Conservation (phyloP, 2,113 vertebrate genomes). For the Gobius niger region DNA sequence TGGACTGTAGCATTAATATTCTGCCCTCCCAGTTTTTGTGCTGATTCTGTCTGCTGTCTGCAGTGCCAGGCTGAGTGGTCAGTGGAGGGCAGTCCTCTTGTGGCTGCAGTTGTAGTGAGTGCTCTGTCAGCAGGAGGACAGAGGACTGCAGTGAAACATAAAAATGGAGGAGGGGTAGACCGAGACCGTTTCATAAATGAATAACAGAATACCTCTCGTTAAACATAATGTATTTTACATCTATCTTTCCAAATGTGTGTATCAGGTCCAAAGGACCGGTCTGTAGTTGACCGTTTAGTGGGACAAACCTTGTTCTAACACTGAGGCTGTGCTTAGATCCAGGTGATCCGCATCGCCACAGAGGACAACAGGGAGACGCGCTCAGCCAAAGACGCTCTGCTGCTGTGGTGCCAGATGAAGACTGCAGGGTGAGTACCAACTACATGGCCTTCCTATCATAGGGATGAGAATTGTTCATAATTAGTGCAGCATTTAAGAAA, state of each 20-base stretch:
- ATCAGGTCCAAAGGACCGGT: not conserved
- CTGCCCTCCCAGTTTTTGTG: too few relatives aligned
- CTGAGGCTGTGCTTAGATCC: conserved; percentile 76
- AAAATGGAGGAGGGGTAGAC: not conserved
- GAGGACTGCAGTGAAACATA: conserved; percentile 60
- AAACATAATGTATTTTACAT: too few relatives aligned
- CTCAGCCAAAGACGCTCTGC: conserved; percentile 93
- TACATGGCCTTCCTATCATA: too few relatives aligned
- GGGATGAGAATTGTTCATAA: too few relatives aligned
- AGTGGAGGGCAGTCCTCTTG: not conserved
- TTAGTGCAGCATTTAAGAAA: too few relatives aligned
- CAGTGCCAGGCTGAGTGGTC: not conserved
- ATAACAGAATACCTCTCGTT: too few relatives aligned
- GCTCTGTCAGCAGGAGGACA: conserved; percentile 73
- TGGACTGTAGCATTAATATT: too few relatives aligned
- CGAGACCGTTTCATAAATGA: too few relatives aligned
- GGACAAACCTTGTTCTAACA: too few relatives aligned
- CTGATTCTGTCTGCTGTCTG: not conserved
- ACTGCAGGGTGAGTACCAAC: conserved; percentile 81
- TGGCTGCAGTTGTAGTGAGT: conserved; percentile 12
- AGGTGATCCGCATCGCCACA: conserved; percentile 93
- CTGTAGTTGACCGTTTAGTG: too few relatives aligned
- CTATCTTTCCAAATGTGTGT: too few relatives aligned
- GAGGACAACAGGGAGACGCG: conserved; percentile 95
- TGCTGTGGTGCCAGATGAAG: conserved; percentile 98